phyloP scores from a whole-genome alignment of 2,113 vertebrate genomes.

The Cygnus atratus region DNA sequence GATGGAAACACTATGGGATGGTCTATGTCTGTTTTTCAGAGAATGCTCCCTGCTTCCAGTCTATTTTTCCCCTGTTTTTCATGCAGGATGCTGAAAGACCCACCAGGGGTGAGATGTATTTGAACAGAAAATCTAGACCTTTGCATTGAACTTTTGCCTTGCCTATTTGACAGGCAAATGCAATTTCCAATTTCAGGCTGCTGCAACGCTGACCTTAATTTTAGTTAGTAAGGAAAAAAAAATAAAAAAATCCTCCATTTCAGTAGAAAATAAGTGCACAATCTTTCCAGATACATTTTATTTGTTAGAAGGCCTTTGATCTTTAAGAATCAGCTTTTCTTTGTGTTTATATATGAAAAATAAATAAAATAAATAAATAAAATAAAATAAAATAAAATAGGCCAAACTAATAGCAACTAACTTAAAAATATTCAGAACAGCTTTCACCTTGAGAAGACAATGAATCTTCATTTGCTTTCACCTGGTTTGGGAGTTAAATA shows the following conservation, averaged over 20 bases:
- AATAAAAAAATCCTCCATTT: not conserved
- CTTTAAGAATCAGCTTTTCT: not conserved
- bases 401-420: not conserved
- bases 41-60: fast-evolving
- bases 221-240: not conserved
- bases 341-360: not conserved
- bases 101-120: not conserved
- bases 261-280: not conserved
- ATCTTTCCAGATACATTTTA: not conserved
- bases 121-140: not conserved
- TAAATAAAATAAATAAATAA: no score
- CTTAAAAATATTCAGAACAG: not conserved
- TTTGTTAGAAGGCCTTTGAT: not conserved
- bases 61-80: not conserved
- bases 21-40: not conserved
- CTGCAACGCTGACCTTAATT: slow-evolving; percentile 14
- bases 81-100: not conserved
- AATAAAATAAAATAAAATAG: no score
- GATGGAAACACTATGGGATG: not conserved
- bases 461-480: not conserved
- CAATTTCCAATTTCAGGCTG: slow-evolving; percentile 8
- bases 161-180: not conserved
- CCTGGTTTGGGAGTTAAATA: not conserved
- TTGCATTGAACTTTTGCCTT: not conserved
- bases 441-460: not conserved